Conservation (phyloP, 2,888 invertebrate species). For the Diplolepis rosae region DNA sequence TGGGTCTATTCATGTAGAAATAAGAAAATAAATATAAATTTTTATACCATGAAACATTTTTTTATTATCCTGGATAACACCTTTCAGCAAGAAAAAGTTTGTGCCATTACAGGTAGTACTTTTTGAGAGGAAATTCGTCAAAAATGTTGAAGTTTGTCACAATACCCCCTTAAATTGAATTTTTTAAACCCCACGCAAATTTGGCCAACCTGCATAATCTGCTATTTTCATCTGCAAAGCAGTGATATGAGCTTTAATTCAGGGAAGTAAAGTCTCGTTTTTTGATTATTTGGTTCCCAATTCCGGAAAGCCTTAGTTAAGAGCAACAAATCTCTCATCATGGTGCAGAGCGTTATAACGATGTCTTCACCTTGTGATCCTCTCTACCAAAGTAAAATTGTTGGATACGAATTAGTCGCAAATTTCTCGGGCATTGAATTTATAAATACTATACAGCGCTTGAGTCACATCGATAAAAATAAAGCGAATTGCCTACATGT, state of each 20-base stretch:
- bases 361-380: conserved; percentile 6
- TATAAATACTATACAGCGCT: conserved; percentile 12
- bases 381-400: conserved; percentile 4
- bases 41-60: too few species aligned
- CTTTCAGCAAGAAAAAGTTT: too few species aligned
- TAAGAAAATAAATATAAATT: too few species aligned
- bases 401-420: conserved; percentile 11
- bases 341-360: neutral
- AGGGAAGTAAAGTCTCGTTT: conserved; percentile 1
- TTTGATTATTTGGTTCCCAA: neutral
- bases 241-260: neutral
- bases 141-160: too few species aligned
- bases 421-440: conserved; percentile 22
- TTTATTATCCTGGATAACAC: too few species aligned
- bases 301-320: neutral
- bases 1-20: too few species aligned
- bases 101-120: too few species aligned
- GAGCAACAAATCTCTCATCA: conserved; percentile 25
- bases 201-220: too few species aligned
- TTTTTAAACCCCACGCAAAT: too few species aligned
- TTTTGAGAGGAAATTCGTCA: too few species aligned
- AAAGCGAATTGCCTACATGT: conserved; percentile 2
- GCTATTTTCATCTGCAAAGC: too few species aligned
- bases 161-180: too few species aligned
- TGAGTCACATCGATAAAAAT: conserved; percentile 29